Evolutionary conservation across 2,888 invertebrate genomes (phyloP), one percentile per base, ranked within the genome.

Genomic region (Pyrocoelia pectoralis): DNA sequence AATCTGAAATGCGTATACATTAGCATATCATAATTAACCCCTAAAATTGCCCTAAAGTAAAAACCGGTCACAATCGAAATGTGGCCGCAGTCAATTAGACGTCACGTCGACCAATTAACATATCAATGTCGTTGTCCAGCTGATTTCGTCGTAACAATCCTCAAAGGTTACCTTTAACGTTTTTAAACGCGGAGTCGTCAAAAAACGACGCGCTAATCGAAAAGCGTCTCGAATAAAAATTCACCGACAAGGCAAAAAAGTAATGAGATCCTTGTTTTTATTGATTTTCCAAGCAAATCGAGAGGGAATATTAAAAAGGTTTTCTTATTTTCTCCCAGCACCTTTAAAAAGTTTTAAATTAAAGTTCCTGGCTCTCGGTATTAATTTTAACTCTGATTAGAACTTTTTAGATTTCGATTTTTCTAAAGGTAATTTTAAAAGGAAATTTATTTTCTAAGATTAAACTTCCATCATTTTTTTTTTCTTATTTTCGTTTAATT

Each of bases 251-350:
- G 61, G 75, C 74, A 77, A 77, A 76, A 76, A 76, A 76, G 75
- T 76, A 75, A 76, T 76, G 77, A 76, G 76, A 77, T 76, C 77
- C 77, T 75, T 74, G 76, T 77, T 77, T 77, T 76, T 77, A 77
- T 77, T 71, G 77, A 77, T 77, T 75, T 76, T 77, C 76, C 61
- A 64, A 69, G 73, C 72, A 77, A 75, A 77, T 77, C 75, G 75
- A 75, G 75, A 61, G 69, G 69, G 75, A 75, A 76, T 75, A 77
- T 77, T 77, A 75, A 77, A 76, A 77, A 76, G 75, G 73, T 74
- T 74, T 77, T 76, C 75, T 76, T 74, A 76, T 76, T 77, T 74
- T 65, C 68, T 68, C 61, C 68, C 65, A 62, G 67, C 69, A 63
- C 69, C 67, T 70, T 69, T 67, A 66, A 69, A 70, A 73, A 73